Base-by-base conservation (phyloP, 2,113 vertebrate genomes). In the Cavia porcellus region DNA sequence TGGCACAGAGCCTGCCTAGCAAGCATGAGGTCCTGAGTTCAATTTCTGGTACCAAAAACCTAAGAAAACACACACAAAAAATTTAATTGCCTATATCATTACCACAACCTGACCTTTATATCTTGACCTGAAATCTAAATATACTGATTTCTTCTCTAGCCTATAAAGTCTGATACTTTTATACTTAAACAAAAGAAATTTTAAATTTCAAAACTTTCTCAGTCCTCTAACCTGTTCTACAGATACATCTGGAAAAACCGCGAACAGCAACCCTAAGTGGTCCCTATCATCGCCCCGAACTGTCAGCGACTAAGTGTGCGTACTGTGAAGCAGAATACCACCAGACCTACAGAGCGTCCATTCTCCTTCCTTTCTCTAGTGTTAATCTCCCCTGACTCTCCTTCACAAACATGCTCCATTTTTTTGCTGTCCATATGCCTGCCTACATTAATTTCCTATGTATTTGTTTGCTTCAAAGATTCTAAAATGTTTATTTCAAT, bases 141-240 rank as follows among this genome's bases (percentile, higher is more conserved):
- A 62, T 17, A 80, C 75, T 79, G 8, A 86, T 80, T 87, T 89
- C 52, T 94, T 94, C 84, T 25, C 75, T 84, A 59, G 10, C 17
- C 42, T 90, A 9, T 70, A 83, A 82, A 57, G 3, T 83, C 45
- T 94, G 19, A 64, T 90, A 90, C 38, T 75, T 84, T 89, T 42
- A 82, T 30, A 88, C 17, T 75, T 57, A 38, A 92, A 50, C 19
- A 82, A 86, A 79, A 96, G 30, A 70, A 93, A 30, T 94, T 80
- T 72, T 30, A 57, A 84, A 96, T 77, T 96, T 97, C 62, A 72
- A 90, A 80, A 87, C 38, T 94, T 24, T 22, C 42, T 32, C 45
- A 84, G 52, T 94, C 45, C 13, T 94, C 77, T 17, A 89, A 77
- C 2, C 5, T 87, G 55, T n/a, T 80, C n/a, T 91, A 89, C 25